Percentiles rank a stretch among this genome's conserved stretches.
These are phyloP conservation scores for Aleadryas rufinucha DNA, from an alignment of 2,113 vertebrate species.

Conservation along the genomic window DNA sequence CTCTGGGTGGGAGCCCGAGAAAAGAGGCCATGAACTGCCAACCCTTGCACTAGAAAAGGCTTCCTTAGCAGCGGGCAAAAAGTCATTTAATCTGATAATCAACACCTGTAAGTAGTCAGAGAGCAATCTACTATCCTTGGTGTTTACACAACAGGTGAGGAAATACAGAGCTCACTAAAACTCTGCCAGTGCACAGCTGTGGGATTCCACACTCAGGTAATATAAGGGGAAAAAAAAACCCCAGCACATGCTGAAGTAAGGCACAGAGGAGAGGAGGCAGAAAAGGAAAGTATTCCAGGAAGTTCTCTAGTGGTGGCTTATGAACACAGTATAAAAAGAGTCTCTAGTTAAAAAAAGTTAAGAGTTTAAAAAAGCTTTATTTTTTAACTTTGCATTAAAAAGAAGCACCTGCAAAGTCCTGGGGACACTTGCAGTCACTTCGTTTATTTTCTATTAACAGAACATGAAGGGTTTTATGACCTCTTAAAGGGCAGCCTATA, in stretches of 20 bases:
- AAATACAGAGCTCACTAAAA: not conserved
- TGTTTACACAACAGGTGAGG: not conserved
- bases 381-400: not conserved
- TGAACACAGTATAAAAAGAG: not conserved
- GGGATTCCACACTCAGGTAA: not conserved
- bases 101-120: not conserved
- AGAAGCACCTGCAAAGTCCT: not conserved
- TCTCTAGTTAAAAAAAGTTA: no score
- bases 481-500: not conserved
- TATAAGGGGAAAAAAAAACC: accelerated
- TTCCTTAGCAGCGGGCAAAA: not conserved
- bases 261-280: not conserved
- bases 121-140: not conserved
- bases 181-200: not conserved
- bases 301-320: not conserved
- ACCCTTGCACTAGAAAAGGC: not conserved
- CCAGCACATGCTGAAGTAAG: accelerated
- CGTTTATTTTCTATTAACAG: conserved; percentile 8
- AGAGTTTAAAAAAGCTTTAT: no score
- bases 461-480: not conserved
- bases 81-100: not conserved
- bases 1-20: not conserved
- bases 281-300: not conserved
- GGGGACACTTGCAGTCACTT: not conserved
- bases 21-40: accelerated